Evolutionary conservation across 2,797 vertebrate species (phyloP), one percentile per base, ranked within the genome.

Genomic region (Steatocranus sp.): DNA sequence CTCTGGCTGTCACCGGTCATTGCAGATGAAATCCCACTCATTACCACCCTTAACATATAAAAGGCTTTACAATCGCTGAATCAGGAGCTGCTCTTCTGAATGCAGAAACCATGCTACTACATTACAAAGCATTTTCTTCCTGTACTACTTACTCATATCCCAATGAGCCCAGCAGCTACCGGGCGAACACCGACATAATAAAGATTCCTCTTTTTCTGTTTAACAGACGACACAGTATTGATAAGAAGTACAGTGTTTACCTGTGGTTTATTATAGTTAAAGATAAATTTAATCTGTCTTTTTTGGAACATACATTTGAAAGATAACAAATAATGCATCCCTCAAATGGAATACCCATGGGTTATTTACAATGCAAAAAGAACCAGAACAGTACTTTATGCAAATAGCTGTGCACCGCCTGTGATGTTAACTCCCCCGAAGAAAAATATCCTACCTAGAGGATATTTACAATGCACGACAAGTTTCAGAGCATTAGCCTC

Each of bases 1-100:
- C 90, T 81, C 75, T 49, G 89, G 91, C 87, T 74, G 81, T 86
- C 82, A 50, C 83, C 81, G 80, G 88, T 80, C 77, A 51, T 87
- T 91, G 86, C 91, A 92, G 86, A 91, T 92, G 89, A 81, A 81
- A 87, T 81, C 81, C 86, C 78, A 68, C 81, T 90, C 86, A 90
- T 93, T 89, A 93, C 84, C 85, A 82, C 88, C 84, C 79, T 70
- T 49, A 49, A 80, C 87, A 87, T 75, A 63, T 85, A 84, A 93
- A 92, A 87, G 7, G 20, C 73, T 87, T 89, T 74, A 68, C 81
- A 83, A 83, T 76, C 53, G 68, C 30, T 77, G 86, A 83, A 86
- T 80, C 81, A 68, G 84, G 79, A 86, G 79, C 82, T 32, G 50
- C 79, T 84, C 34, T 74, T 82, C 63, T 81, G 14, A 68, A 83